These are phyloP conservation scores for Lordiphosa stackelbergi DNA, from an alignment of 1,140 invertebrate species.

Conservation along the genomic window DNA sequence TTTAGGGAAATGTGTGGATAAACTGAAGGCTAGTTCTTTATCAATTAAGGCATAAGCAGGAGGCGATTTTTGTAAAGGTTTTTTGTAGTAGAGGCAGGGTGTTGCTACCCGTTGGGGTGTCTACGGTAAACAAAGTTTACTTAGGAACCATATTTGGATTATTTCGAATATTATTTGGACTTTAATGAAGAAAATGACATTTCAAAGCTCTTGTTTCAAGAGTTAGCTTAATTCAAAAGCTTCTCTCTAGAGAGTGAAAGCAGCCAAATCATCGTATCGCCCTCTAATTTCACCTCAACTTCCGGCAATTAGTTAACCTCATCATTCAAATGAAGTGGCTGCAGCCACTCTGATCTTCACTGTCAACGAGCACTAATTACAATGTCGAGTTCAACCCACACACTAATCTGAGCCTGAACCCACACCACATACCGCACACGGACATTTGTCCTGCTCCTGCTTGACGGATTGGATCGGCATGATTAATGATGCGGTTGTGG, in stretches of 20 bases:
- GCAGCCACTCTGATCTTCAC: slow-evolving; percentile 23
- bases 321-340: background rate
- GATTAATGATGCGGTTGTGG: slow-evolving; percentile 58
- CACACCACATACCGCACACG: slow-evolving; percentile 10
- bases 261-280: no score
- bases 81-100: no score
- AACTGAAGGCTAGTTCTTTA: background rate
- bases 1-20: background rate
- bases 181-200: no score
- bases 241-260: no score
- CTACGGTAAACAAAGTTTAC: no score
- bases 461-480: slow-evolving; percentile 63
- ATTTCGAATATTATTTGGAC: no score
- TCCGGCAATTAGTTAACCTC: background rate
- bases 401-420: slow-evolving; percentile 3
- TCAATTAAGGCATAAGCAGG: background rate
- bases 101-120: no score
- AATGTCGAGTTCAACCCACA: slow-evolving; percentile 35
- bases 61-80: background rate
- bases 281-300: slow-evolving; percentile 7
- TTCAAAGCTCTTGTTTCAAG: no score
- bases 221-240: no score
- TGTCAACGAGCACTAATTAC: slow-evolving; percentile 49
- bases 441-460: slow-evolving; percentile 5
- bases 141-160: no score